Evolutionary conservation across 2,113 vertebrate genomes (phyloP).

Genomic region (Cavia porcellus): DNA sequence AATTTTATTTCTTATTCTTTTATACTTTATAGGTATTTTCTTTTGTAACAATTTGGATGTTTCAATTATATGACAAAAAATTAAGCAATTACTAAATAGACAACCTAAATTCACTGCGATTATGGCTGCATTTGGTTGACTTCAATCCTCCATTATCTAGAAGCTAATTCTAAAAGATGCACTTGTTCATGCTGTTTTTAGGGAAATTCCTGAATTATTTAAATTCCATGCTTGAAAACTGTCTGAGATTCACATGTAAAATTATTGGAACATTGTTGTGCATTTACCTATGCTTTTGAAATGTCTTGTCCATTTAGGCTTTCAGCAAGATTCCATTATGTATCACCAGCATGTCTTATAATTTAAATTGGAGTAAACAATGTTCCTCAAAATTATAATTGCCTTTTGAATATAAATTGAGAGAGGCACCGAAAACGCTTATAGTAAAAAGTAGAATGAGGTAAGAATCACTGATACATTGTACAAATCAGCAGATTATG

Average conservation of each 20-base stretch:
- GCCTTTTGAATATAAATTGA: neutral
- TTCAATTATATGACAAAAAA: slow-evolving; percentile 26
- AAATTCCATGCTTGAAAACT: neutral
- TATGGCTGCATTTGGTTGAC: neutral
- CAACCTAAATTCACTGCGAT: neutral
- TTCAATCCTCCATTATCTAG: neutral
- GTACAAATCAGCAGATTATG: neutral
- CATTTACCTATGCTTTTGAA: neutral
- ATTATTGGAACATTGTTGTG: neutral
- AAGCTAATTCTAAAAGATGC: neutral
- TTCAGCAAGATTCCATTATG: neutral
- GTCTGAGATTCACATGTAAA: neutral
- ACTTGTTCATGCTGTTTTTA: neutral
- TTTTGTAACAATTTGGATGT: neutral
- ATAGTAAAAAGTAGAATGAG: neutral
- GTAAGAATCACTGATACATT: neutral
- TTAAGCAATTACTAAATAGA: neutral
- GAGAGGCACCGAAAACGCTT: neutral
- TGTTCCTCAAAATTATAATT: neutral
- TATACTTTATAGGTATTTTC: neutral
- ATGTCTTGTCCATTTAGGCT: neutral
- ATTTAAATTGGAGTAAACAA: neutral
- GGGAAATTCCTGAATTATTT: neutral
- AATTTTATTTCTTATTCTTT: neutral
- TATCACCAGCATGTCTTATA: neutral